A percentile compares a stretch with the other conserved stretches of the same genome.
Evolutionary conservation across 2,797 vertebrate species (phyloP).

Genomic region (Pangasius mekongensis): DNA sequence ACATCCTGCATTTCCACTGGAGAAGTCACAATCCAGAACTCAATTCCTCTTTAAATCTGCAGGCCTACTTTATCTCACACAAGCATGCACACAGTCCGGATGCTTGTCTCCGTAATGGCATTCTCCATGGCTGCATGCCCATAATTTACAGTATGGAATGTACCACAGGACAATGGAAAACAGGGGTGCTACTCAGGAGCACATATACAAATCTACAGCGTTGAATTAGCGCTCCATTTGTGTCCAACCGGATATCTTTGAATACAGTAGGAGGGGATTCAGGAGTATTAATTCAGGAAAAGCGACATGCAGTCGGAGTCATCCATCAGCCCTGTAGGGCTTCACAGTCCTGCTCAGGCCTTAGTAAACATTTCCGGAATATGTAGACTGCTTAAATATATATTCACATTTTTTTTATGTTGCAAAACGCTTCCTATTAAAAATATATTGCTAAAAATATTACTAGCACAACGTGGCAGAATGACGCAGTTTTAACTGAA

Average conservation of each 20-base stretch:
- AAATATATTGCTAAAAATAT: neutral
- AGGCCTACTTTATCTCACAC: neutral
- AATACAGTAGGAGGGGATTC: neutral
- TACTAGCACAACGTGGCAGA: neutral
- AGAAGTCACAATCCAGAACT: neutral
- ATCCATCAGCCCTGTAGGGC: neutral
- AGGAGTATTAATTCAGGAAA: neutral
- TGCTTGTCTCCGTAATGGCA: constrained; percentile 30
- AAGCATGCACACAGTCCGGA: neutral
- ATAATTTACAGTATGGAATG: constrained; percentile 44
- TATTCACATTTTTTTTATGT: neutral
- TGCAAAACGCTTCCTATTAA: neutral
- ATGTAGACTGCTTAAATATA: neutral
- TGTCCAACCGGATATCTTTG: neutral
- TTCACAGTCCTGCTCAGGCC: neutral
- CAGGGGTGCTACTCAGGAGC: neutral
- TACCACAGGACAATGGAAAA: constrained; percentile 30
- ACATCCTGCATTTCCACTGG: neutral
- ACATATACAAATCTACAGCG: neutral
- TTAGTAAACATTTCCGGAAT: neutral
- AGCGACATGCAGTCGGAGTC: neutral
- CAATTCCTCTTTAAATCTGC: neutral
- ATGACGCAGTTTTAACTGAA: neutral
- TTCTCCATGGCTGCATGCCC: constrained; percentile 27
- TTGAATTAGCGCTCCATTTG: neutral